Conservation (phyloP, 1,140 invertebrate genomes). For the Plodia interpunctella region DNA sequence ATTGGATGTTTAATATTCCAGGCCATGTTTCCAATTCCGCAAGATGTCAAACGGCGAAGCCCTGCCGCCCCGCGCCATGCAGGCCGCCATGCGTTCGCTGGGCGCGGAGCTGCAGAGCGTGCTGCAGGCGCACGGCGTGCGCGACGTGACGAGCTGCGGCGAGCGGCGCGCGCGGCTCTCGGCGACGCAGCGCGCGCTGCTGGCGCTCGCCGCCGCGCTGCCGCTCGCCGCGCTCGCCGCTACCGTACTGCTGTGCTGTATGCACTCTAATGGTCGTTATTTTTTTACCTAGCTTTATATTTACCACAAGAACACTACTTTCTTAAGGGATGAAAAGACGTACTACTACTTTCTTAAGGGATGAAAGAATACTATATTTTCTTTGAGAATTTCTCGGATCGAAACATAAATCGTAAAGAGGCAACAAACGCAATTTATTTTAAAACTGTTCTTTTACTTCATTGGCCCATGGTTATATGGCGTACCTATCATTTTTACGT, state of each 20-base stretch:
- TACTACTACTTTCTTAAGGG: no score
- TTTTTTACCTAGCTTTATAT: background rate
- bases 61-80: slow-evolving; percentile 52
- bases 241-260: slow-evolving; percentile 43
- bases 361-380: no score
- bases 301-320: no score
- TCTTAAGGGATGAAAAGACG: no score
- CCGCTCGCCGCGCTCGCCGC: slow-evolving; percentile 48
- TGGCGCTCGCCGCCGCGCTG: slow-evolving; percentile 42
- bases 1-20: no score
- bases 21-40: slow-evolving; percentile 64
- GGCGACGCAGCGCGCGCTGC: slow-evolving; percentile 38
- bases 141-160: slow-evolving; percentile 47
- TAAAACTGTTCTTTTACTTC: no score
- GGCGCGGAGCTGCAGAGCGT: slow-evolving; percentile 46
- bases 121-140: slow-evolving; percentile 42
- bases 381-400: no score
- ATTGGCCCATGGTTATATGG: no score
- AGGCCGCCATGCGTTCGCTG: slow-evolving; percentile 43
- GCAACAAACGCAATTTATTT: no score
- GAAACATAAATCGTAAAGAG: no score
- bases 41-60: slow-evolving; percentile 51
- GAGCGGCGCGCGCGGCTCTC: slow-evolving; percentile 27
- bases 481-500: no score
- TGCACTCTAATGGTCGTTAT: slow-evolving; percentile 48